phyloP scores from a whole-genome alignment of 1,140 invertebrate genomes.

The Cheumatopsyche charites region DNA sequence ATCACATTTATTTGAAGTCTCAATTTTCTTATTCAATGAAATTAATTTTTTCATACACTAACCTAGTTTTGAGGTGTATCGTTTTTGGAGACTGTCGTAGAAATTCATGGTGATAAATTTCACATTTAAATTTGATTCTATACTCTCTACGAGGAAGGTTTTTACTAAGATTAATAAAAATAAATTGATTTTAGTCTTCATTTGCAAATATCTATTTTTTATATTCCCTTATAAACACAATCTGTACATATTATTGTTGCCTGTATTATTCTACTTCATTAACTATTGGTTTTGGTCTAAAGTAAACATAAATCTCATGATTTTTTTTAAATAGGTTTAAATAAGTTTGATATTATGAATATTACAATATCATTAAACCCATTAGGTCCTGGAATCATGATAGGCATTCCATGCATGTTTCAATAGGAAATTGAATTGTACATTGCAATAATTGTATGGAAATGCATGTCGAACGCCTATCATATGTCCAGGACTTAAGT shows the following conservation, averaged over 20 bases:
- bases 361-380: too few relatives aligned
- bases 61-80: background rate
- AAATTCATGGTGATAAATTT: conserved; percentile 20
- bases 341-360: too few relatives aligned
- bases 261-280: too few relatives aligned
- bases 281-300: too few relatives aligned
- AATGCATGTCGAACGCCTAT: too few relatives aligned
- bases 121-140: background rate
- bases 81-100: conserved; percentile 17
- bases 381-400: too few relatives aligned
- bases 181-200: background rate
- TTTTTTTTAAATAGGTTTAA: too few relatives aligned
- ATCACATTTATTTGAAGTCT: background rate
- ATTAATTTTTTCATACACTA: background rate
- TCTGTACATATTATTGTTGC: background rate
- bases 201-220: background rate
- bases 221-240: background rate
- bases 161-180: background rate
- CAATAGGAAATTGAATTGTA: too few relatives aligned
- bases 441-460: too few relatives aligned
- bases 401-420: too few relatives aligned
- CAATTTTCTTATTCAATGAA: background rate
- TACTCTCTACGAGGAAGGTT: background rate
- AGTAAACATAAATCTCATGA: too few relatives aligned
- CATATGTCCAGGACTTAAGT: too few relatives aligned